phyloP scores from a whole-genome alignment of 2,888 invertebrate genomes.

The Theristus sp. region DNA sequence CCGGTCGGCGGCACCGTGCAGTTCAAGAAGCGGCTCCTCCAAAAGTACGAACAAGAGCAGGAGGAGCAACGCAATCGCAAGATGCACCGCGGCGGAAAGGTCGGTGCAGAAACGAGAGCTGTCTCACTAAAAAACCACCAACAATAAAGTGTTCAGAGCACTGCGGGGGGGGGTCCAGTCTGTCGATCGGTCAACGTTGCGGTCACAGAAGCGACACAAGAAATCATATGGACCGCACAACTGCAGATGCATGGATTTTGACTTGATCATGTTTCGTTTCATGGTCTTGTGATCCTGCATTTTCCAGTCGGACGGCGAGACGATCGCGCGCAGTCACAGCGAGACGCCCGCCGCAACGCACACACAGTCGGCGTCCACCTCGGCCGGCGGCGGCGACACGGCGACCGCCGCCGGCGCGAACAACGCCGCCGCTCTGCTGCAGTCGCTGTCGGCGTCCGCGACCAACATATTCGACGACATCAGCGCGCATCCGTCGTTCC shows the following conservation, averaged over 20 bases:
- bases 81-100: neutral
- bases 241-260: neutral
- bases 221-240: too few species aligned
- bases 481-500: too few species aligned
- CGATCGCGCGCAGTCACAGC: neutral
- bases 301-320: neutral
- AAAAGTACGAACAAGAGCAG: conserved; percentile 18
- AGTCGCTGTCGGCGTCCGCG: neutral
- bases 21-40: conserved; percentile 18
- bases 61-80: conserved; percentile 1
- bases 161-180: too few species aligned
- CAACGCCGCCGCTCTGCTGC: too few species aligned
- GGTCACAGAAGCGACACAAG: too few species aligned
- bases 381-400: neutral
- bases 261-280: neutral
- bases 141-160: too few species aligned
- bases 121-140: too few species aligned
- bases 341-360: neutral
- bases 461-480: neutral
- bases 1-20: conserved; percentile 7
- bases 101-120: too few species aligned
- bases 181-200: too few species aligned
- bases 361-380: neutral
- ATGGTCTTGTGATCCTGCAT: neutral
- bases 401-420: neutral